A percentile compares a stretch with the other conserved stretches of the same genome.
These are phyloP conservation scores for Orientallactaga sibirica DNA, from an alignment of 2,797 vertebrate genomes.

Conservation along the genomic window DNA sequence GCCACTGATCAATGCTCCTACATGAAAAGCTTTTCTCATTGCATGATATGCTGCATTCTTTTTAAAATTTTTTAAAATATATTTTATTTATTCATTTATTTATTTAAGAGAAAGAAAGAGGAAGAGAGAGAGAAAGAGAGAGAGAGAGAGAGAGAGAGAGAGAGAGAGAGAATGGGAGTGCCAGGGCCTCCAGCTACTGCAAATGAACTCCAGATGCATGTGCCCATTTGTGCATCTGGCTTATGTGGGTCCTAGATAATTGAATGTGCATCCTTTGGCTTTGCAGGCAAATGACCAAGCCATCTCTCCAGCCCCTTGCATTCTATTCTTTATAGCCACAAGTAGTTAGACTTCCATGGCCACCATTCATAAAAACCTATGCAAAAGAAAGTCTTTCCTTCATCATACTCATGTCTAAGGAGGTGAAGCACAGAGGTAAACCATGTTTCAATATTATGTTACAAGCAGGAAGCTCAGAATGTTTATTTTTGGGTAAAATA, in stretches of 20 bases:
- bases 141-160: too few species aligned
- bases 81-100: too few species aligned
- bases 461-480: background rate
- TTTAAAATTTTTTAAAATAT: too few species aligned
- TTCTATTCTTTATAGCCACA: background rate
- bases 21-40: background rate
- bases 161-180: too few species aligned
- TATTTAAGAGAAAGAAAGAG: too few species aligned
- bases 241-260: too few species aligned
- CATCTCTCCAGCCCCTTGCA: background rate
- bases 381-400: background rate
- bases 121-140: too few species aligned
- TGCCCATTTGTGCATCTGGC: too few species aligned
- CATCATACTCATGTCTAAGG: background rate
- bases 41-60: background rate
- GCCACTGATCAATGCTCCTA: background rate
- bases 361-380: background rate
- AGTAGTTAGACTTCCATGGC: background rate
- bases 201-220: too few species aligned
- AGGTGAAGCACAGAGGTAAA: background rate
- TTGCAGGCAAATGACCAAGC: too few species aligned
- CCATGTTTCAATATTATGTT: background rate
- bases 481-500: background rate
- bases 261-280: too few species aligned
- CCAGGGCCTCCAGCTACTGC: too few species aligned